Conservation (phyloP, 2,113 vertebrate species). For the Gyps fulvus region DNA sequence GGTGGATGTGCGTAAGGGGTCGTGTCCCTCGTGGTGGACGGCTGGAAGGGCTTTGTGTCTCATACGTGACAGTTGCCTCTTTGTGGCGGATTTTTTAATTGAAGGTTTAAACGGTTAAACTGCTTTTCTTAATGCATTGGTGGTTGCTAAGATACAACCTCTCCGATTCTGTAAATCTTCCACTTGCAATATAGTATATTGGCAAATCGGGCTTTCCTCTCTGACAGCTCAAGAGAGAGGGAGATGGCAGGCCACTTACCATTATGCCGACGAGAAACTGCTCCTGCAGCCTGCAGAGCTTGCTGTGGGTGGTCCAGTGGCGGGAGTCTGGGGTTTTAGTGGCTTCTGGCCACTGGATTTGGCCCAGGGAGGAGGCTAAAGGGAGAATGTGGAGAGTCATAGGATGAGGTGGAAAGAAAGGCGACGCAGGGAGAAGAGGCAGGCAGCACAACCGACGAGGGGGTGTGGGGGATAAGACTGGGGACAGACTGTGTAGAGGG, state of each 20-base stretch:
- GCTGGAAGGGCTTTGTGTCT: neutral
- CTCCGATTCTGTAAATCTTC: neutral
- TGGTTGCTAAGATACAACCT: conserved; percentile 63
- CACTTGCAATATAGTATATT: neutral
- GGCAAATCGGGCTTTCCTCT: neutral
- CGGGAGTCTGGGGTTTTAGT: neutral
- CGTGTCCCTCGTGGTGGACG: accelerated
- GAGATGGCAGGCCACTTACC: neutral
- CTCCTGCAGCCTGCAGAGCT: neutral
- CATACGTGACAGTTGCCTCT: neutral
- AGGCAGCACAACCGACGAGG: neutral
- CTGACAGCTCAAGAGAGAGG: neutral
- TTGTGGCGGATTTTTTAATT: neutral
- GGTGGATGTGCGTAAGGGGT: too few relatives aligned
- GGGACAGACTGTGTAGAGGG: neutral
- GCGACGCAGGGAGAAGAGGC: neutral
- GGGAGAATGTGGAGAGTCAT: neutral
- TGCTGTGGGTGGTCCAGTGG: neutral
- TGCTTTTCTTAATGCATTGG: conserved; percentile 22
- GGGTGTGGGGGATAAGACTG: neutral
- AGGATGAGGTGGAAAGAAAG: neutral
- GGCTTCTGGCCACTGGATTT: neutral
- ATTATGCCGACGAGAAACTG: accelerated
- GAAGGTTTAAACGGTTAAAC: neutral
- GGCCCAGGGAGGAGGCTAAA: neutral